These are phyloP conservation scores for Leptinotarsa undecemlineata DNA, from an alignment of 1,140 invertebrate genomes.

Conservation along the genomic window DNA sequence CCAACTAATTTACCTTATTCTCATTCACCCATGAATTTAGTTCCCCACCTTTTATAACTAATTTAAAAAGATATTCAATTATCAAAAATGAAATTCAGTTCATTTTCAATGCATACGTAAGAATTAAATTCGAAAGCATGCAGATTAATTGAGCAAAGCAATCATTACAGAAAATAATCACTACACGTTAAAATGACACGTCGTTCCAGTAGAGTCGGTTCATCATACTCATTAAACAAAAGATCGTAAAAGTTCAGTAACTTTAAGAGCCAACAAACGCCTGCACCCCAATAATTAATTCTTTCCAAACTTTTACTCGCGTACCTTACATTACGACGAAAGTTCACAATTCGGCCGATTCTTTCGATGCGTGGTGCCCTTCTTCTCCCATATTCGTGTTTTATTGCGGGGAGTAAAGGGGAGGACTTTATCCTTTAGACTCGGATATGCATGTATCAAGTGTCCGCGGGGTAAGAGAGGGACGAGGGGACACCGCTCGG, in stretches of 20 bases:
- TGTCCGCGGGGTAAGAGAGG: constrained; percentile 39
- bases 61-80: too few relatives aligned
- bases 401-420: neutral
- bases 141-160: too few relatives aligned
- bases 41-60: too few relatives aligned
- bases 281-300: neutral
- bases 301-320: neutral
- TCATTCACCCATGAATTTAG: too few relatives aligned
- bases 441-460: constrained; percentile 49
- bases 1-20: too few relatives aligned
- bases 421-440: constrained; percentile 42
- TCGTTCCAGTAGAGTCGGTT: too few relatives aligned
- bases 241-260: neutral
- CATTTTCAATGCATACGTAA: too few relatives aligned
- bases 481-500: constrained; percentile 29
- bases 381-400: constrained; percentile 7
- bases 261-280: constrained; percentile 5
- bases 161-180: too few relatives aligned
- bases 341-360: constrained; percentile 15
- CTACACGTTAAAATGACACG: too few relatives aligned
- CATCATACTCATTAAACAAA: too few relatives aligned
- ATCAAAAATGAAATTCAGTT: too few relatives aligned
- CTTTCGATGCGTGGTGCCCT: constrained; percentile 16
- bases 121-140: too few relatives aligned
- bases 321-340: neutral